Evolutionary conservation across 2,113 vertebrate genomes (phyloP).

Genomic region (Camarhynchus parvulus): DNA sequence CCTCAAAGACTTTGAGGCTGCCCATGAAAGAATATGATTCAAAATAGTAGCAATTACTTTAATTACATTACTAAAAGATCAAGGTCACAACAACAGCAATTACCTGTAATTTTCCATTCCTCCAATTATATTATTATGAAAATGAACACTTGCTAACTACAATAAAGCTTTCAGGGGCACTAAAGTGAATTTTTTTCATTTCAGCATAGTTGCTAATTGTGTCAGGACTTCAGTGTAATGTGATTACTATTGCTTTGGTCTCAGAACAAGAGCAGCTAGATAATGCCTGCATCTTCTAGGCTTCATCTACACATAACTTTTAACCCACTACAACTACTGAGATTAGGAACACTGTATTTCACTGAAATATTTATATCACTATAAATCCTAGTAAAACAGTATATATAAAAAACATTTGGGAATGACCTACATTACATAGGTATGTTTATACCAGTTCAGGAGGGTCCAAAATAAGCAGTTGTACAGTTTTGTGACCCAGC

Average conservation of each 20-base stretch:
- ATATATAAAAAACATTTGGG: neutral
- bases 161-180: slow-evolving; percentile 54
- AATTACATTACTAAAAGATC: slow-evolving; percentile 63
- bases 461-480: neutral
- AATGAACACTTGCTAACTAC: slow-evolving; percentile 57
- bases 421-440: neutral
- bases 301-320: neutral
- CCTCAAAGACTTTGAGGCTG: neutral
- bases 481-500: neutral
- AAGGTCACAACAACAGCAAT: slow-evolving; percentile 71
- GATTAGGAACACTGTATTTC: neutral
- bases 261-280: neutral
- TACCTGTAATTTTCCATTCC: slow-evolving; percentile 64
- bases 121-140: slow-evolving; percentile 69
- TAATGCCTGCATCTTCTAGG: neutral
- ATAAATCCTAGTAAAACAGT: neutral
- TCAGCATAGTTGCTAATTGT: slow-evolving; percentile 43
- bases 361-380: neutral
- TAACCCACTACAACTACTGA: neutral
- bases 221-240: slow-evolving; percentile 48
- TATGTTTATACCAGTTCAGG: neutral
- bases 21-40: neutral
- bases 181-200: slow-evolving; percentile 53
- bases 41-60: slow-evolving; percentile 47
- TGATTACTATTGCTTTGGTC: slow-evolving; percentile 20